Evolutionary conservation across 2,797 vertebrate species (phyloP).

Genomic region (Crypturellus tataupa): DNA sequence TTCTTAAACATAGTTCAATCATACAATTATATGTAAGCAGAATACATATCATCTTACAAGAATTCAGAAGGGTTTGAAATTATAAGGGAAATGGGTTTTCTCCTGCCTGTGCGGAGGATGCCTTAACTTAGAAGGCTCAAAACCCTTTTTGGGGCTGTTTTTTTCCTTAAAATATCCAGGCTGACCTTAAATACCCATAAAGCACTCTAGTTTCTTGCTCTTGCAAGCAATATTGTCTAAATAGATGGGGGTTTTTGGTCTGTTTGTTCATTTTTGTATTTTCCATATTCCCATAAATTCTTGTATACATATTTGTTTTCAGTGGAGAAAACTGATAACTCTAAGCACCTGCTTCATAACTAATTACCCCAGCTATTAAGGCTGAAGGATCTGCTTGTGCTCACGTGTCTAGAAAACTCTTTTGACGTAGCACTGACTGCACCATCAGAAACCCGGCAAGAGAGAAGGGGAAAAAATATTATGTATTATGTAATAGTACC

Average conservation of each 20-base stretch:
- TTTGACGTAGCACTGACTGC: background rate
- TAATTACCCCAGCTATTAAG: background rate
- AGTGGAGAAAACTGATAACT: background rate
- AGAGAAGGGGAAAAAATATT: background rate
- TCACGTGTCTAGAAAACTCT: background rate
- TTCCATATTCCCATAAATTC: background rate
- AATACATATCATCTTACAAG: background rate
- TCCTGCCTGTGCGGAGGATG: background rate
- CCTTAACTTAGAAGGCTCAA: background rate
- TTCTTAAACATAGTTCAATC: background rate
- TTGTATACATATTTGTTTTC: background rate
- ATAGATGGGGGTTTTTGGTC: fast-evolving
- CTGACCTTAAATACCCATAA: background rate
- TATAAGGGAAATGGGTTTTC: background rate
- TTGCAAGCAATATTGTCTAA: background rate
- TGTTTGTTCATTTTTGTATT: background rate
- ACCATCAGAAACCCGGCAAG: background rate
- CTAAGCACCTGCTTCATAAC: background rate
- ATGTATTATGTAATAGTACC: background rate
- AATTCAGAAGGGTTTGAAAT: background rate
- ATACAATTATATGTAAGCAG: background rate
- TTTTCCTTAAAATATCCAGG: background rate
- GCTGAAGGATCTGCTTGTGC: background rate
- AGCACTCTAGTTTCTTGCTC: background rate
- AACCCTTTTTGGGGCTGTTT: background rate